Evolutionary conservation across 2,888 invertebrate genomes (phyloP), one percentile per base, ranked within the genome.

Genomic region (Pristionchus arcanus): DNA sequence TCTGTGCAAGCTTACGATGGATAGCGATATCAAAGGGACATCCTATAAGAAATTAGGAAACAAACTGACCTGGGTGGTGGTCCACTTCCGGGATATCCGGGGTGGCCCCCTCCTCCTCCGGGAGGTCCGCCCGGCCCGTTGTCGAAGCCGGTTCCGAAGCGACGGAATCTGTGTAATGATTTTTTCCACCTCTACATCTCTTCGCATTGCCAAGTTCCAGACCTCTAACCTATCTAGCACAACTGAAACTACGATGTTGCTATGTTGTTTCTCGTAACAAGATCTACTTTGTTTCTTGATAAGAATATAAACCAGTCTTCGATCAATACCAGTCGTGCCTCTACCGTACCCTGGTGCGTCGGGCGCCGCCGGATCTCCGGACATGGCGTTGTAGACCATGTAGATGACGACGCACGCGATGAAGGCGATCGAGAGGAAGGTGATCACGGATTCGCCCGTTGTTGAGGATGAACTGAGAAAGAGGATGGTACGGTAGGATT

Each of bases 61-160:
- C 19, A 21, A 2, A 31, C 34, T 11, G 2, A 68, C 87, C 68
- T 49, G 5, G 55, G 87, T 4, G 87, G 87, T 4, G 87, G 87
- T 74, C 49, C 49, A 3, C 49, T 42, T 15, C 49, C 49, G 42
- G 87, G 87, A 49, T 42, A 42, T 87, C 87, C 87, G 42, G 49
- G 49, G 68, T 87, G 53, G 68, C 87, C 87, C 28, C 87, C 87
- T 66, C 86, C 86, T 15, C 88, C 88, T 77, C 88, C 88, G n/a
- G 84, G 84, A 31, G 84, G 84, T 37, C 77, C 74, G n/a, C 88
- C 88, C 34, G 88, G 88, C 77, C 88, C 88, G 16, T 66, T 19
- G 66, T 88, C 88, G 77, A 88, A 88, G n/a, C 88, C 88, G 2
- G 55, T 59, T 0, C 66, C 66, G 68, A 87, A 87, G 66, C 87